phyloP scores from a whole-genome alignment of 2,113 vertebrate species.

The Aythya baeri region DNA sequence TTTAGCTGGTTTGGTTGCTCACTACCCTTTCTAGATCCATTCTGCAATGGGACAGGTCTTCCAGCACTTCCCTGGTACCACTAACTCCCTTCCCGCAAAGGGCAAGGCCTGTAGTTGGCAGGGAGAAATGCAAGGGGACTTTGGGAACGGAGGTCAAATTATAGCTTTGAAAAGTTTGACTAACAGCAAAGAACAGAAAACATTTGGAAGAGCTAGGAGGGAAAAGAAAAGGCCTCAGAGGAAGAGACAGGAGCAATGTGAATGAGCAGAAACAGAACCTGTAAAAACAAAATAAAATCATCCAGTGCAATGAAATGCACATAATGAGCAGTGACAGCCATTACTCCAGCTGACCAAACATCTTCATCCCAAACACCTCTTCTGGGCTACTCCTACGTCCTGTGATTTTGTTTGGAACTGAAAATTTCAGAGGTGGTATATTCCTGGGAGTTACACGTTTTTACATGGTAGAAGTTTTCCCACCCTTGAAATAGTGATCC shows the following conservation, averaged over 20 bases:
- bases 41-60: background rate
- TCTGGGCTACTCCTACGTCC: background rate
- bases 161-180: background rate
- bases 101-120: background rate
- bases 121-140: background rate
- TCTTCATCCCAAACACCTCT: background rate
- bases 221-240: background rate
- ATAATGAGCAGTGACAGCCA: background rate
- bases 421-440: background rate
- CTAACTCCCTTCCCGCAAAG: background rate
- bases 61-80: background rate
- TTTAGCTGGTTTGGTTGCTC: fast-evolving
- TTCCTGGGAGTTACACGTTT: background rate
- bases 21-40: background rate
- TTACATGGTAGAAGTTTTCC: background rate
- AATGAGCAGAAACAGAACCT: background rate
- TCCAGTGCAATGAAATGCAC: background rate
- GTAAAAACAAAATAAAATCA: background rate
- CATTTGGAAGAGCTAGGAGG: background rate
- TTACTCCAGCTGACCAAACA: background rate
- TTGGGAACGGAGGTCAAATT: background rate
- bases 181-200: background rate
- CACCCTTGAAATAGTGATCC: background rate
- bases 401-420: background rate
- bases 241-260: background rate